phyloP scores from a whole-genome alignment of 1,140 invertebrate genomes.

The Maniola jurtina region DNA sequence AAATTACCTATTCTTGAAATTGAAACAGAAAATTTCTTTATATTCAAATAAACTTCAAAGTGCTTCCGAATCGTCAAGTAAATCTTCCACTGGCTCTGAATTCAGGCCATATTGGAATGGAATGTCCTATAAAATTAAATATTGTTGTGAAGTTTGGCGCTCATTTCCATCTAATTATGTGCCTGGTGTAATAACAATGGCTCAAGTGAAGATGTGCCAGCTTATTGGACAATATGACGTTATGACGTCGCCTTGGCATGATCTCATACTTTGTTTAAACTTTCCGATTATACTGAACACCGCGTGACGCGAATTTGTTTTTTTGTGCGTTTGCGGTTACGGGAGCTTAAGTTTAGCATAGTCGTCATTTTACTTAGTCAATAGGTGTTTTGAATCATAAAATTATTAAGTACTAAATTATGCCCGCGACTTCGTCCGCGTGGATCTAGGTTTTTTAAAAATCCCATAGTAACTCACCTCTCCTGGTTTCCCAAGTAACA shows the following conservation, averaged over 20 bases:
- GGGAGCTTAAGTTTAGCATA: background rate
- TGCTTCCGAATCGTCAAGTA: too few relatives aligned
- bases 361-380: background rate
- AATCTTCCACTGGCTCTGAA: background rate
- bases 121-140: background rate
- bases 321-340: background rate
- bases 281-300: background rate
- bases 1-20: too few relatives aligned
- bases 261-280: slow-evolving; percentile 5
- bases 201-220: slow-evolving; percentile 20
- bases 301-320: background rate
- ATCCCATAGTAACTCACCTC: too few relatives aligned
- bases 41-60: too few relatives aligned
- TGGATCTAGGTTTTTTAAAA: too few relatives aligned
- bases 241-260: slow-evolving; percentile 5
- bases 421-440: too few relatives aligned
- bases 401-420: too few relatives aligned
- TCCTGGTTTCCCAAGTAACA: too few relatives aligned
- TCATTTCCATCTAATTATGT: background rate
- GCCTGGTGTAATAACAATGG: slow-evolving; percentile 19
- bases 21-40: too few relatives aligned
- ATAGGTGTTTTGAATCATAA: too few relatives aligned
- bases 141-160: slow-evolving; percentile 1
- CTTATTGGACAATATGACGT: slow-evolving; percentile 20
- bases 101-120: background rate